Percentiles rank a stretch among this genome's conserved stretches.
Conservation (phyloP, 1,140 invertebrate species). For the Calycopis cecrops region DNA sequence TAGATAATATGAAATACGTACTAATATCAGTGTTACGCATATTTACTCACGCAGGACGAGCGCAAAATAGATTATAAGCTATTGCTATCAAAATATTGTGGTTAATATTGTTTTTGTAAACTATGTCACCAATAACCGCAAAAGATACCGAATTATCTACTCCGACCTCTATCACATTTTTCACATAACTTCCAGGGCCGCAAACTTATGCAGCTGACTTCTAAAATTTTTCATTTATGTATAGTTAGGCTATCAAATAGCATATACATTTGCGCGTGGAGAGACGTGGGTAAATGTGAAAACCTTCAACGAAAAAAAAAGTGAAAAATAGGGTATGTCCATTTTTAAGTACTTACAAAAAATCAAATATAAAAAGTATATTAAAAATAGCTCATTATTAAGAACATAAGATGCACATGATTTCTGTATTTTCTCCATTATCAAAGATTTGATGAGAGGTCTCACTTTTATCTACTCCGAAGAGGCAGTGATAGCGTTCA, state of each 20-base stretch:
- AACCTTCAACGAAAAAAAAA: constrained; percentile 10
- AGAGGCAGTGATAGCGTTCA: no score
- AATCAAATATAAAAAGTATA: constrained; percentile 1
- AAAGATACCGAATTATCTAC: no score
- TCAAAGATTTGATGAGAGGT: no score
- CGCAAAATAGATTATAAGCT: not conserved
- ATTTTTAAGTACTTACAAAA: constrained; percentile 11
- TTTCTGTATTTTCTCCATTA: no score
- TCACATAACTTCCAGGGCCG: no score
- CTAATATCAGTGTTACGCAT: not conserved
- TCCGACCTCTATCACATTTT: no score
- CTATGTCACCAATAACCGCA: no score
- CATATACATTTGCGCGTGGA: constrained; percentile 4
- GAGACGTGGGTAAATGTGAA: constrained; percentile 13
- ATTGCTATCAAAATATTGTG: no score
- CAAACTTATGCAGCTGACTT: not conserved
- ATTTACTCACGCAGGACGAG: not conserved
- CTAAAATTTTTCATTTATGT: constrained; percentile 7
- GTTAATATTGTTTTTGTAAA: no score
- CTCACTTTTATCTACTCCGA: no score
- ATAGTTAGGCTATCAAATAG: constrained; percentile 6
- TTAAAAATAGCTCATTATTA: constrained; percentile 4
- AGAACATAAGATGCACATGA: constrained; percentile 5
- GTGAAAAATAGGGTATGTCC: constrained; percentile 8
- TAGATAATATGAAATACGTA: no score